A percentile compares a stretch with the other conserved stretches of the same genome.
Evolutionary conservation across 2,888 invertebrate genomes (phyloP).

Genomic region (Pollenia labialis): DNA sequence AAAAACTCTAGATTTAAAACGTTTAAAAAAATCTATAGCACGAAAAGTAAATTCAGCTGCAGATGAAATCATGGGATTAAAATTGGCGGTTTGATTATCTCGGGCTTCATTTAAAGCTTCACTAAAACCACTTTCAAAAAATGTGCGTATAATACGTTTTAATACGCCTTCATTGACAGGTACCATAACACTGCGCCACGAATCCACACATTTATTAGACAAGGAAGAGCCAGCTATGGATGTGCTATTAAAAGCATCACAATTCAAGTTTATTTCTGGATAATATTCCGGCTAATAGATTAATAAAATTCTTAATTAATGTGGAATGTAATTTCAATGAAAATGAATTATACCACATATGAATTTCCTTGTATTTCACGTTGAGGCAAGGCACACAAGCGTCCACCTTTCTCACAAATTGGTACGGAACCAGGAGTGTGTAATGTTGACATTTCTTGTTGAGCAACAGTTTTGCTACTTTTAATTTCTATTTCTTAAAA

Average conservation of each 20-base stretch:
- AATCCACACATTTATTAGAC: slow-evolving; percentile 79
- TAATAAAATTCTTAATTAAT: slow-evolving; percentile 15
- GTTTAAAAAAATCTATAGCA: slow-evolving; percentile 85
- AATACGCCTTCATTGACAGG: slow-evolving; percentile 89
- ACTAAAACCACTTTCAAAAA: slow-evolving; percentile 90
- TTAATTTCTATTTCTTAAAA: background rate
- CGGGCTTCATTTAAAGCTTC: slow-evolving; percentile 89
- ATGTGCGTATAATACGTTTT: slow-evolving; percentile 90
- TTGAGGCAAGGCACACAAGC: slow-evolving; percentile 86
- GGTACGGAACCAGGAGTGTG: slow-evolving; percentile 86
- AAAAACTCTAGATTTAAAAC: slow-evolving; percentile 86
- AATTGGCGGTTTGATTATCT: slow-evolving; percentile 80
- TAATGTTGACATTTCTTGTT: slow-evolving; percentile 85
- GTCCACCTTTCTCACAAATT: slow-evolving; percentile 86
- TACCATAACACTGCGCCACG: slow-evolving; percentile 85
- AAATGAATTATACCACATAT: slow-evolving; percentile 82
- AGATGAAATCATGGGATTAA: slow-evolving; percentile 85
- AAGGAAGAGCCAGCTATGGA: slow-evolving; percentile 81
- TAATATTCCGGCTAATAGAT: slow-evolving; percentile 86
- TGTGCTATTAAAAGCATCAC: slow-evolving; percentile 86
- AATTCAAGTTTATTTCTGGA: slow-evolving; percentile 89
- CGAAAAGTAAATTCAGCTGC: slow-evolving; percentile 86
- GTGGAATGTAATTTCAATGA: background rate
- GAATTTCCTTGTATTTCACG: slow-evolving; percentile 82
- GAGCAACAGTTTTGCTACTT: slow-evolving; percentile 84